Evolutionary conservation across 2,797 vertebrate species (phyloP).

Genomic region (Sitta carolinensis): DNA sequence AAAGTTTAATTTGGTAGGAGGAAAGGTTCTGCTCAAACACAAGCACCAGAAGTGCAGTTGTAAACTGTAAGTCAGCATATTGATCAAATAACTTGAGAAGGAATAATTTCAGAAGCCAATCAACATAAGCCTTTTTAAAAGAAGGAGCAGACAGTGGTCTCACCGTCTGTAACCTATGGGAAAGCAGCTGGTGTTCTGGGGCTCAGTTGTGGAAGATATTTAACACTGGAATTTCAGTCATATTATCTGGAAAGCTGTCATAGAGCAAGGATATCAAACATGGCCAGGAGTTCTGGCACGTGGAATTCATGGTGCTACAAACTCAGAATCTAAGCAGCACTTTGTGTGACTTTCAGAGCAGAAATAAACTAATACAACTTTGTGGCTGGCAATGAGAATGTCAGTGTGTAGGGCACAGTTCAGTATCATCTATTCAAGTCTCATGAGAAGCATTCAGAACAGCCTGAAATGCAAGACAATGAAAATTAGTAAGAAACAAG

Average conservation of each 20-base stretch:
- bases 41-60: background rate
- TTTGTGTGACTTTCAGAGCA: background rate
- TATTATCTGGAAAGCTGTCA: background rate
- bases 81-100: background rate
- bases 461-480: slow-evolving; percentile 5
- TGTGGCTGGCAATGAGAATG: background rate
- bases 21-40: background rate
- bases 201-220: background rate
- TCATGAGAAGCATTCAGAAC: slow-evolving; percentile 1
- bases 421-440: background rate
- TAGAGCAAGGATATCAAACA: background rate
- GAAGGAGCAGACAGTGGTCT: background rate
- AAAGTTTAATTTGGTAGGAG: slow-evolving; percentile 46
- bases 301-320: slow-evolving; percentile 50
- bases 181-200: background rate
- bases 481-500: slow-evolving; percentile 27
- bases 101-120: background rate
- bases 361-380: slow-evolving; percentile 7
- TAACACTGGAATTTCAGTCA: background rate
- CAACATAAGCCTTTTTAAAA: slow-evolving; percentile 13
- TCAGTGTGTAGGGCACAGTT: background rate
- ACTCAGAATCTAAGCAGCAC: background rate
- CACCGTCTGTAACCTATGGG: background rate
- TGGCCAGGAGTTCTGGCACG: slow-evolving; percentile 6
- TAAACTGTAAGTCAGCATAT: slow-evolving; percentile 18